These are phyloP conservation scores for Cydia amplana DNA, from an alignment of 1,140 invertebrate species.

Conservation along the genomic window DNA sequence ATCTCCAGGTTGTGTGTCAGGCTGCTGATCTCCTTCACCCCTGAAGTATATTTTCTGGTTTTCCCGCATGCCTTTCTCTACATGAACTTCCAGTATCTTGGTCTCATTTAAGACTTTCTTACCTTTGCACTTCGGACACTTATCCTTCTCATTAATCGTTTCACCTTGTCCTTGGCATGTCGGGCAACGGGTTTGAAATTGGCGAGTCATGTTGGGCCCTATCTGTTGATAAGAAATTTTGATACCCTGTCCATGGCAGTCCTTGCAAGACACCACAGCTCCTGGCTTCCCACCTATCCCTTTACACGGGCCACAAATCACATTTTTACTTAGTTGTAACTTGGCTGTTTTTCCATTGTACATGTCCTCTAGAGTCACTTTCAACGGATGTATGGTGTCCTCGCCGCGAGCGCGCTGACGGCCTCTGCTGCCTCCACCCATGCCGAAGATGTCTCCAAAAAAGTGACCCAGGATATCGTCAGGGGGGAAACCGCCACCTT, in stretches of 20 bases:
- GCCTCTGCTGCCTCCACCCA: slow-evolving; percentile 79
- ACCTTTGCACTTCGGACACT: slow-evolving; percentile 90
- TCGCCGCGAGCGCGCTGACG: slow-evolving; percentile 80
- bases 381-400: slow-evolving; percentile 85
- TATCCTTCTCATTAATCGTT: slow-evolving; percentile 89
- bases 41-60: slow-evolving; percentile 92
- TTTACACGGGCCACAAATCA: slow-evolving; percentile 91
- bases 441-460: slow-evolving; percentile 84
- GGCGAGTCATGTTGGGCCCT: slow-evolving; percentile 90
- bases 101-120: slow-evolving; percentile 88
- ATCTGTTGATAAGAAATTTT: slow-evolving; percentile 85
- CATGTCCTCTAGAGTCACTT: slow-evolving; percentile 93
- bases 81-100: slow-evolving; percentile 92
- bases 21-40: slow-evolving; percentile 94
- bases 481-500: slow-evolving; percentile 79
- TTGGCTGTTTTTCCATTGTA: slow-evolving; percentile 94
- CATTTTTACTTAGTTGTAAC: slow-evolving; percentile 91
- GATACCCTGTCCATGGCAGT: slow-evolving; percentile 89
- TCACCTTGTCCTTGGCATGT: slow-evolving; percentile 86
- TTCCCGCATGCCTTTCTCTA: slow-evolving; percentile 95
- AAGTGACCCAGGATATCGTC: slow-evolving; percentile 84
- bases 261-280: slow-evolving; percentile 84
- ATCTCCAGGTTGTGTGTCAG: slow-evolving; percentile 91
- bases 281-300: slow-evolving; percentile 92
- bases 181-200: slow-evolving; percentile 88